Evolutionary conservation across 2,797 vertebrate species (phyloP).

Genomic region (Prionace glauca): DNA sequence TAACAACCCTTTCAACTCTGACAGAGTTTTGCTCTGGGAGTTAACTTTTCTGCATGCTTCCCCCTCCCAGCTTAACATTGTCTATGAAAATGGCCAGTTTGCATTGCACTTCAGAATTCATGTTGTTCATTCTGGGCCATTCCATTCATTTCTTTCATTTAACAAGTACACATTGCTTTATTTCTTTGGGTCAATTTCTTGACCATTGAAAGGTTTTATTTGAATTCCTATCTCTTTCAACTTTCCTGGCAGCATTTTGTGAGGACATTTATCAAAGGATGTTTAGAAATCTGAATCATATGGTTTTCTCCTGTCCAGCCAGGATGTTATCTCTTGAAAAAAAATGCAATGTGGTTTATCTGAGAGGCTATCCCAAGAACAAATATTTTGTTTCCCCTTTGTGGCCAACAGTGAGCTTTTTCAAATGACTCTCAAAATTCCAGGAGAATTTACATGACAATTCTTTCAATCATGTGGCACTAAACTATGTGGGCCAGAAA

Average conservation of each 20-base stretch:
- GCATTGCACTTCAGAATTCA: neutral
- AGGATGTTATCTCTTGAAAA: neutral
- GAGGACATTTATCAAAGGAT: neutral
- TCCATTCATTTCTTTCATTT: neutral
- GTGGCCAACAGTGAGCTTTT: neutral
- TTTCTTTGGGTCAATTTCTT: neutral
- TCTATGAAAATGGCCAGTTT: neutral
- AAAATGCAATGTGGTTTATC: neutral
- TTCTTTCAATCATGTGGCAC: neutral
- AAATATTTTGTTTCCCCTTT: neutral
- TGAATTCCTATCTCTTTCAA: neutral
- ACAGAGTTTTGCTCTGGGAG: neutral
- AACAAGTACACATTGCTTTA: neutral
- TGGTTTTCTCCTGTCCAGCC: neutral
- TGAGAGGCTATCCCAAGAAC: neutral
- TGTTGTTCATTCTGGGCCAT: neutral
- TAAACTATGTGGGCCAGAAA: neutral
- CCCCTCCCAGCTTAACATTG: neutral
- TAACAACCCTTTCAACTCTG: neutral
- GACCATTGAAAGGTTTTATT: neutral
- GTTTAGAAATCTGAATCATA: neutral
- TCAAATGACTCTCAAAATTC: neutral
- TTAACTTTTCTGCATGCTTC: neutral
- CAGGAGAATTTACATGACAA: neutral
- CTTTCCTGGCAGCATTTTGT: neutral